Conservation (phyloP, 2,113 vertebrate species). For the Chaenocephalus aceratus region DNA sequence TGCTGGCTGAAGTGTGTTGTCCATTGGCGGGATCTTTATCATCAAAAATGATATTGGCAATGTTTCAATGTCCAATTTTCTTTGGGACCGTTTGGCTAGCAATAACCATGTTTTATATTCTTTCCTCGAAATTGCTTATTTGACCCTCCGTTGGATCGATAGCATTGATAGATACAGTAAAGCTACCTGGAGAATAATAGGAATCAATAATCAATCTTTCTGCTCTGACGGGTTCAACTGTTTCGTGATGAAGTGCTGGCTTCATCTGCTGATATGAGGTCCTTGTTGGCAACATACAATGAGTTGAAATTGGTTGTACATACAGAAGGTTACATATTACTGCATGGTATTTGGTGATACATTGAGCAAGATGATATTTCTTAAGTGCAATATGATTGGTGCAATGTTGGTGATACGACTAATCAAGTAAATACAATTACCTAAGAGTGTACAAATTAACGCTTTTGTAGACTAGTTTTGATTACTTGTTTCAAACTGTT, state of each 20-base stretch:
- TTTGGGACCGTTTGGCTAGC: neutral
- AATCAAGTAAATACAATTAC: neutral
- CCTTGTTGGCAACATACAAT: neutral
- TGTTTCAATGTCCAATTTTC: neutral
- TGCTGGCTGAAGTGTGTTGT: neutral
- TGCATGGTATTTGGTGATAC: too few relatives aligned
- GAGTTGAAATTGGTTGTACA: neutral
- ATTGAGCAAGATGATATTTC: too few relatives aligned
- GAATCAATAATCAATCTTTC: slow-evolving; percentile 31
- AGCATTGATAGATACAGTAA: slow-evolving; percentile 18
- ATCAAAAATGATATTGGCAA: neutral
- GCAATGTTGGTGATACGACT: too few relatives aligned
- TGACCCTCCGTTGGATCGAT: slow-evolving; percentile 23
- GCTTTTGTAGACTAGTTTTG: neutral
- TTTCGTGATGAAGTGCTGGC: neutral
- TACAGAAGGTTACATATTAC: too few relatives aligned
- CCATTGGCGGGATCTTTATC: neutral
- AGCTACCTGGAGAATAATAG: slow-evolving; percentile 10
- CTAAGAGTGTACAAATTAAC: neutral
- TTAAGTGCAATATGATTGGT: neutral
- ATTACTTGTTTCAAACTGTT: slow-evolving; percentile 11
- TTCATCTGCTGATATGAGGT: neutral
- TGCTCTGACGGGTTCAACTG: neutral
- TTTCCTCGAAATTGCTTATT: neutral
- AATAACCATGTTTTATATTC: neutral